Evolutionary conservation across 2,113 vertebrate species (phyloP).

Genomic region (Carassius gibelio): DNA sequence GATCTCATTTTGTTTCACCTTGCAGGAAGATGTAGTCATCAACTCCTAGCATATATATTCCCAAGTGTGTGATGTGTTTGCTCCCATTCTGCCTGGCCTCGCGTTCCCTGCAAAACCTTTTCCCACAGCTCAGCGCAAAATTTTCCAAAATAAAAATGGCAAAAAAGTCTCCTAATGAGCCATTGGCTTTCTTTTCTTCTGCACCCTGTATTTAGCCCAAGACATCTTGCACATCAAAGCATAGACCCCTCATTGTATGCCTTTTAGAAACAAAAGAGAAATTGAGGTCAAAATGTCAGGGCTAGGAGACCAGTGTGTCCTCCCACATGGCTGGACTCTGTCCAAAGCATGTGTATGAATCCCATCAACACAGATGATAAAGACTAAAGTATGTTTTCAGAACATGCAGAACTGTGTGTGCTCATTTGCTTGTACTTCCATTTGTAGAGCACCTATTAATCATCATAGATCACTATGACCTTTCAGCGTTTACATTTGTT

Average conservation of each 20-base stretch:
- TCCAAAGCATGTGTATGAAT: conserved; percentile 34
- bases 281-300: conserved; percentile 64
- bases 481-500: conserved; percentile 36
- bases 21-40: conserved; percentile 46
- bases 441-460: conserved; percentile 12
- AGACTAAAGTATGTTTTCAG: not conserved
- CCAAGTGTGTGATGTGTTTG: conserved; percentile 36
- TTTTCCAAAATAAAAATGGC: conserved; percentile 61
- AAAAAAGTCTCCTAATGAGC: conserved; percentile 52
- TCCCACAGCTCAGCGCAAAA: conserved; percentile 48
- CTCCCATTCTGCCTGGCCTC: conserved; percentile 35
- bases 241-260: conserved; percentile 58
- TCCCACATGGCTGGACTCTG: conserved; percentile 53
- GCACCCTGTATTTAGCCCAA: conserved; percentile 57
- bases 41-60: conserved; percentile 34
- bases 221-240: conserved; percentile 71
- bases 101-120: conserved; percentile 37
- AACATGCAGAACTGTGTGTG: not conserved
- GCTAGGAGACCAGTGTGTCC: conserved; percentile 51
- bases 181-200: conserved; percentile 51
- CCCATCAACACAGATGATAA: not conserved
- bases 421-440: not conserved
- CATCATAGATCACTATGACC: conserved; percentile 18
- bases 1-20: conserved; percentile 49
- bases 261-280: conserved; percentile 61